Evolutionary conservation across 1,140 invertebrate species (phyloP).

Genomic region (Brachystomella parvula): DNA sequence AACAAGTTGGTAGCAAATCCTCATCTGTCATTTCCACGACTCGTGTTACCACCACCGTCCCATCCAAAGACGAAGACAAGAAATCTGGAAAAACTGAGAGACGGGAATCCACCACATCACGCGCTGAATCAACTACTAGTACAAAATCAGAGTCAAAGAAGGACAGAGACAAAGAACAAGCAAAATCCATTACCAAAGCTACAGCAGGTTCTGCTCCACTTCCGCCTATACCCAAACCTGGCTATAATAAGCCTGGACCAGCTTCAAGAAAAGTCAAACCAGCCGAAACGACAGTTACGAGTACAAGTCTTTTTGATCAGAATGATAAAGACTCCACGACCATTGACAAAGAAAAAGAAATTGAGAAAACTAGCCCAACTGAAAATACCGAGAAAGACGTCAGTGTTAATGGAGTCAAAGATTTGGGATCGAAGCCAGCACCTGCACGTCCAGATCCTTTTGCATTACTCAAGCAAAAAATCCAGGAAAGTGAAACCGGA

Average conservation of each 20-base stretch:
- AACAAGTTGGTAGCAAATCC: neutral
- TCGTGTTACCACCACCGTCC: neutral
- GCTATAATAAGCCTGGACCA: neutral
- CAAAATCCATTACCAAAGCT: neutral
- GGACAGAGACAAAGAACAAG: neutral
- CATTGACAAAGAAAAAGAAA: no score
- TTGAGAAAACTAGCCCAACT: neutral
- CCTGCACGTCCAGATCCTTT: neutral
- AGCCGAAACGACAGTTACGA: no score
- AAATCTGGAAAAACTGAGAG: neutral
- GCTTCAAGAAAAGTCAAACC: neutral
- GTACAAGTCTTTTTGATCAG: no score
- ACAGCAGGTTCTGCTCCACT: no score
- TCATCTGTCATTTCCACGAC: neutral
- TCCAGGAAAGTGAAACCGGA: neutral
- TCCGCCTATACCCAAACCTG: no score
- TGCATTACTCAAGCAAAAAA: neutral
- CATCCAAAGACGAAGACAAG: neutral
- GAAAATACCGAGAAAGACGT: neutral
- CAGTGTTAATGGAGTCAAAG: neutral
- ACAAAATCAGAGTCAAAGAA: neutral
- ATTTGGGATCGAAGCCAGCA: neutral
- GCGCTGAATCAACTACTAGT: neutral
- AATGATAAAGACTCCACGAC: no score
- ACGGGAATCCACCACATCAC: neutral